Evolutionary conservation across 2,888 invertebrate genomes (phyloP), one percentile per base, ranked within the genome.

Genomic region (Embidobia sp.): DNA sequence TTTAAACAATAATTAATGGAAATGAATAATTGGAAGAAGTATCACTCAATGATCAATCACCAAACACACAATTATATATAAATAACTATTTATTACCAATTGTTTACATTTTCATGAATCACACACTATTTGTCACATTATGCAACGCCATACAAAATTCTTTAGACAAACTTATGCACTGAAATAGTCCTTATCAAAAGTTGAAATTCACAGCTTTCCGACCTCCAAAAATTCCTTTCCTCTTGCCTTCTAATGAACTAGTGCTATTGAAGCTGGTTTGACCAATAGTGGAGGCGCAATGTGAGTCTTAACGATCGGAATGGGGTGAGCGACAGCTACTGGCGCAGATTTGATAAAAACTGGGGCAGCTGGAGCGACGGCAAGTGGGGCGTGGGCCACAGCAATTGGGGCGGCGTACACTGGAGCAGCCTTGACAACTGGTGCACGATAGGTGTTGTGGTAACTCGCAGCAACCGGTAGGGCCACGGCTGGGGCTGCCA

Each of bases 361-460:
- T 31, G 51, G 51, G 7, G 22, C 53, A 1, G 53, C 51, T 0
- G 1, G 81, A 2, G 27, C 46, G 1, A 35, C 64, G 7, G 7
- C 82, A 3, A 63, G 40, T 15, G 63, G 63, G n/a, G 40, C 31
- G 8, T 16, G 66, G 40, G 49, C 63, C 15, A 29, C 37, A 1
- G 29, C 63, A 8, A 84, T 80, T 27, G 85, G 82, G 5, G 81
- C 78, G 4, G 31, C 40, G 1, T 46, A 89, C 73, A 87, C 88
- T 83, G 80, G 86, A 82, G 64, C 85, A 79, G 37, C 92, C 90
- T 92, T 93, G 13, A 78, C n/a, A 0, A 78, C 74, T 5, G 78
- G 74, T 1, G 75, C 75, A 1, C 75, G 40, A 90, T 93, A 92
- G 78, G 92, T 91, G 90, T 93, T 93, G 8, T 79, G 79, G 85